Evolutionary conservation across 2,113 vertebrate genomes (phyloP), one percentile per base, ranked within the genome.

Genomic region (Hucho hucho): DNA sequence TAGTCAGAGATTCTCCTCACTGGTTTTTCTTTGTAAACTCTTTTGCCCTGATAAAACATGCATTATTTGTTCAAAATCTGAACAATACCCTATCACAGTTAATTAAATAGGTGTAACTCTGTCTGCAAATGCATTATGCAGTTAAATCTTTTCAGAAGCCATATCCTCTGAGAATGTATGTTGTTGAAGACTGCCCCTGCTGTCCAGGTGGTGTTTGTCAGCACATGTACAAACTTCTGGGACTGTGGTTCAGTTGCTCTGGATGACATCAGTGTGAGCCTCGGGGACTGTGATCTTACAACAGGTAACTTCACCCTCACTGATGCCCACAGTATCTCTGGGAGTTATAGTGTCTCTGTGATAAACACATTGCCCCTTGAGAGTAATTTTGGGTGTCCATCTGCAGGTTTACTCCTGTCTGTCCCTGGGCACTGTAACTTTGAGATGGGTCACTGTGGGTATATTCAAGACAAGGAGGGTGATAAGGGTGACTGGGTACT

Each of bases 181-280:
- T 14, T 37, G 26, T 22, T 22, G 20, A 32, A 43, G 13, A 25
- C 9, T 14, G 1, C 37, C 6, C 82, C 13, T 79, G n/a, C 22
- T 75, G 46, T 78, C 28, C 85, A 99, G 96, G 90, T 98, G 83
- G 93, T 95, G 79, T 98, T 99, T 77, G 86, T 98, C 79, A 97
- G 95, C 88, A 91, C 93, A 67, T 99, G 97, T 90, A 95, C 93
- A 88, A 96, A 92, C 81, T 93, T 97, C 86, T 97, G 96, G 97
- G 97, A 97, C 85, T 98, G 97, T 82, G 95, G 96, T 29, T 93
- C 95, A 16, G 95, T 96, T 81, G 96, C 95, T 64, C 82, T 99
- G 73, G 97, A 99, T 80, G 97, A 99, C 87, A 86, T 99, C 84
- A 94, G 87, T 1, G 1, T 97, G 78, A 95, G 85, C 49, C 88